phyloP scores from a whole-genome alignment of 2,797 vertebrate species.

The Aldrovandia affinis region DNA sequence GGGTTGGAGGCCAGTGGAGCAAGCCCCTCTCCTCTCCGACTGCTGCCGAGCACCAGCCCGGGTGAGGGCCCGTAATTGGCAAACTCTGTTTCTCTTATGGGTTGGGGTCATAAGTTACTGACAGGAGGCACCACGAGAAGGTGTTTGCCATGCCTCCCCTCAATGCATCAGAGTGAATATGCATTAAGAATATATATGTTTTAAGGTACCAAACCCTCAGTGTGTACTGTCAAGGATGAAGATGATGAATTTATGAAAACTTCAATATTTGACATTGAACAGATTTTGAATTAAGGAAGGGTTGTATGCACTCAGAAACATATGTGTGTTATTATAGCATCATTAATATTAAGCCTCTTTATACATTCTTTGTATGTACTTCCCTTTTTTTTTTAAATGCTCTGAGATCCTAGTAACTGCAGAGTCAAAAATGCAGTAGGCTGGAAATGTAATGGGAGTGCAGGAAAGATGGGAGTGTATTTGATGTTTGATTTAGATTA shows the following conservation, averaged over 20 bases:
- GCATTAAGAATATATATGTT: neutral
- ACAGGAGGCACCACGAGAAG: too few relatives aligned
- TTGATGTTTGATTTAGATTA: neutral
- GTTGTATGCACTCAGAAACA: neutral
- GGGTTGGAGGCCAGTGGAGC: too few relatives aligned
- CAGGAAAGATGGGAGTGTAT: neutral
- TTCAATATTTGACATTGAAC: neutral
- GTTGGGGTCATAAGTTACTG: too few relatives aligned
- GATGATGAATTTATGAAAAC: slow-evolving; percentile 15
- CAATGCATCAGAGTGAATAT: neutral
- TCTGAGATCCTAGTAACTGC: neutral
- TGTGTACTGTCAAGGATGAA: neutral
- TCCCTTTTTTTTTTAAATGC: neutral
- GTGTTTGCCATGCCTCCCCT: neutral
- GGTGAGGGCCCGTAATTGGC: too few relatives aligned
- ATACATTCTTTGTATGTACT: neutral
- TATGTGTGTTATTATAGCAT: neutral
- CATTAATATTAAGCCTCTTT: neutral
- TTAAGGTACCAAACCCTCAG: neutral
- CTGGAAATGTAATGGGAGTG: neutral
- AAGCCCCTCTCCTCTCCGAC: too few relatives aligned
- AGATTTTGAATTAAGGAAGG: neutral
- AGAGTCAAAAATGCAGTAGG: neutral
- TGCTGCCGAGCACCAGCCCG: too few relatives aligned
- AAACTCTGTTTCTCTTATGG: too few relatives aligned